Evolutionary conservation across 2,113 vertebrate species (phyloP), one percentile per base, ranked within the genome.

Genomic region (Oryzias melastigma): DNA sequence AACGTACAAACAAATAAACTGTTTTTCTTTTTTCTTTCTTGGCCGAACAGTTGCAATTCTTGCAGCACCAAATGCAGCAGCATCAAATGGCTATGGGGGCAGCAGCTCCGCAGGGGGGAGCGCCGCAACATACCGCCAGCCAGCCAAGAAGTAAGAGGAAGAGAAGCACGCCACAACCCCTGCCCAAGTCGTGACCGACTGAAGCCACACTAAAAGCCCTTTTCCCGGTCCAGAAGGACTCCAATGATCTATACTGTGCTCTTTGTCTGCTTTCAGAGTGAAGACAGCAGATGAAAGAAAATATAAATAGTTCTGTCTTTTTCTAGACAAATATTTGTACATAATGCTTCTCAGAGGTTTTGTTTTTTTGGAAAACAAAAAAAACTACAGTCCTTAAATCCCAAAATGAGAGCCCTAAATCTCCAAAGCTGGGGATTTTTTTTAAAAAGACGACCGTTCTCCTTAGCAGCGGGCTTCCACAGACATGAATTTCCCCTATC

Each of bases 61-160:
- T 97, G 90, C 95, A 95, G 91, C 96, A 94, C 92, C 96, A 95
- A 95, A 97, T 95, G 96, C 92, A 91, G 93, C 93, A 95, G 85
- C 91, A 92, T 93, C 93, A 95, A 93, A 95, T 94, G 94, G 94
- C 93, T 75, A 93, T 92, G 67, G 94, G 90, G 44, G 94, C 88
- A 68, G 94, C 89, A 68, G 91, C 91, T 82, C 91, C 92, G 62
- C 91, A 80, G 89, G 92, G 90, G 89, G 90, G 87, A 76, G 91
- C 81, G 19, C 93, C 91, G 47, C 95, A 83, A 58, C 96, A 91
- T 94, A 93, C 95, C 95, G 93, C 92, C 95, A 96, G 85, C 92
- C 94, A 91, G 90, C 93, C 94, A 98, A 95, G 94, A 98, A 99
- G 92, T 98, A 96, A 95, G 90, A 87, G 93, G 91, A 96, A 94